A percentile compares a stretch with the other conserved stretches of the same genome.
These are phyloP conservation scores for Ifrita kowaldi DNA, from an alignment of 2,113 vertebrate species.

Conservation along the genomic window DNA sequence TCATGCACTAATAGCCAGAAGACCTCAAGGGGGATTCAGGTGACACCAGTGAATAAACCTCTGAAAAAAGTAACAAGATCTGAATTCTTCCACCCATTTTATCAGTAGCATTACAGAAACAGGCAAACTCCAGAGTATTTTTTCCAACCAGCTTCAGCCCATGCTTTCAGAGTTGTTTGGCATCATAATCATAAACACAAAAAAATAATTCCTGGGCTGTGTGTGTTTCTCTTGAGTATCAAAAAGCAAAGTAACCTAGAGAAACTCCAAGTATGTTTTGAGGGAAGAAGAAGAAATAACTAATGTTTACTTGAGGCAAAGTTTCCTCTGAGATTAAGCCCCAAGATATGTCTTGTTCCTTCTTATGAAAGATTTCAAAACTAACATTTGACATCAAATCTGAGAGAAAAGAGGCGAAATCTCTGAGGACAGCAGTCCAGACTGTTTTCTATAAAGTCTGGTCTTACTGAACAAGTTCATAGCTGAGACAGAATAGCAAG, in stretches of 20 bases:
- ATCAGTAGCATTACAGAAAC: background rate
- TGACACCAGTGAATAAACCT: background rate
- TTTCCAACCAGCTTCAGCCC: background rate
- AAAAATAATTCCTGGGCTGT: background rate
- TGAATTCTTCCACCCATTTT: background rate
- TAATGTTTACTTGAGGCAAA: background rate
- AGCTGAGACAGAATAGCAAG: background rate
- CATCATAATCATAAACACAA: background rate
- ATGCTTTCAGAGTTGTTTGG: background rate
- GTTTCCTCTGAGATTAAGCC: conserved; percentile 9
- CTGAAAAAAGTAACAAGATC: background rate
- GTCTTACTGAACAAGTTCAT: background rate
- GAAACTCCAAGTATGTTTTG: background rate
- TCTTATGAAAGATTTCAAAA: conserved; percentile 1
- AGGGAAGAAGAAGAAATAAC: background rate
- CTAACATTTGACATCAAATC: background rate
- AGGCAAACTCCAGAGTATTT: background rate
- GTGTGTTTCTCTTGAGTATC: background rate
- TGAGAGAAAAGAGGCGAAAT: background rate
- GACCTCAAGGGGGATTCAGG: background rate
- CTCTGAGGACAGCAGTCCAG: background rate
- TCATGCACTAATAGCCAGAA: background rate
- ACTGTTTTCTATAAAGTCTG: background rate
- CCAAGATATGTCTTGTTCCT: background rate
- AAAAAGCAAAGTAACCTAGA: background rate